Evolutionary conservation across 2,113 vertebrate species (phyloP).

Genomic region (Elachura formosa): DNA sequence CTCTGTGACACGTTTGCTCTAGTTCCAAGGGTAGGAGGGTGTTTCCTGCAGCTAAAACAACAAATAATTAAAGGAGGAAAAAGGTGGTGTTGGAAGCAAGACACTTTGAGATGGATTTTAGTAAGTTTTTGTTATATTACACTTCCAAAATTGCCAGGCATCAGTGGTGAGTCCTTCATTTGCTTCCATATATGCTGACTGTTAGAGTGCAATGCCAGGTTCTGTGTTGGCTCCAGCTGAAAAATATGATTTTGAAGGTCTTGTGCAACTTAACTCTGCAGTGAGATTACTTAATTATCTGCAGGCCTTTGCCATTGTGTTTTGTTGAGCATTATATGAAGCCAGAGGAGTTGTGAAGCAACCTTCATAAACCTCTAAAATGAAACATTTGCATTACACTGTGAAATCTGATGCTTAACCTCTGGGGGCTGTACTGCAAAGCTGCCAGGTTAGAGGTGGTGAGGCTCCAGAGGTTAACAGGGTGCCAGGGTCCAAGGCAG

Average conservation of each 20-base stretch:
- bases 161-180: neutral
- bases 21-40: neutral
- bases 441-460: neutral
- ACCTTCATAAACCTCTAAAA: neutral
- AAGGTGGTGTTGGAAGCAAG: neutral
- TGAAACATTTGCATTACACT: neutral
- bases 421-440: neutral
- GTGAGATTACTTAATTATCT: neutral
- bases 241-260: neutral
- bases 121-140: neutral
- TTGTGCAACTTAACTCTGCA: neutral
- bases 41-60: neutral
- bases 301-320: neutral
- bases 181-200: neutral
- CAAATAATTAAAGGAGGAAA: neutral
- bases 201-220: neutral
- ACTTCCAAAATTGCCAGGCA: neutral
- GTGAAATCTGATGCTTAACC: neutral
- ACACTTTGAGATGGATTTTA: neutral
- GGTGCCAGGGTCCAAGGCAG: neutral
- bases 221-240: neutral
- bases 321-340: neutral
- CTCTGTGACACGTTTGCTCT: neutral
- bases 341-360: neutral
- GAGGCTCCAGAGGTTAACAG: neutral